These are phyloP conservation scores for Pristionchus fissidentatus DNA, from an alignment of 2,888 invertebrate genomes.

Conservation along the genomic window DNA sequence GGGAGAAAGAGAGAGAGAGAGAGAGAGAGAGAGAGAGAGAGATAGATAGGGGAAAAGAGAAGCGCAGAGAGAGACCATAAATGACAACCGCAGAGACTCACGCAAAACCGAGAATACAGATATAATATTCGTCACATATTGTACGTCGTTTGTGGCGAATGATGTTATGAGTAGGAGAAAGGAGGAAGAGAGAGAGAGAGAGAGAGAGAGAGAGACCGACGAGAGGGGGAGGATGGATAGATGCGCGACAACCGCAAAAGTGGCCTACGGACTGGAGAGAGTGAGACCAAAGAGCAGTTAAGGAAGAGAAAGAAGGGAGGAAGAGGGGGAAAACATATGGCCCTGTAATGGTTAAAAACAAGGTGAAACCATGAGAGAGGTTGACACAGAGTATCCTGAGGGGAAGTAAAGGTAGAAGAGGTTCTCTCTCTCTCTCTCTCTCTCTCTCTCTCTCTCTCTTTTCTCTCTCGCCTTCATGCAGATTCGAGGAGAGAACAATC, in stretches of 20 bases:
- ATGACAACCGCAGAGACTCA: constrained; percentile 19
- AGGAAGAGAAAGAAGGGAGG: not conserved
- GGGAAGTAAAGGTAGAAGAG: no score
- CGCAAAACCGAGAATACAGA: not conserved
- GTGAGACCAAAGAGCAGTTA: not conserved
- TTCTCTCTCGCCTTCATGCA: no score
- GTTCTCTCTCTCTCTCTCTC: no score
- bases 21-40: not conserved
- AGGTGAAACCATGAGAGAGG: not conserved
- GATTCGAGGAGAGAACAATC: no score
- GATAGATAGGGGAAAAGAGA: not conserved
- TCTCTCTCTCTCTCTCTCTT: no score
- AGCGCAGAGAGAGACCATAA: not conserved
- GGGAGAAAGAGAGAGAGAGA: not conserved
- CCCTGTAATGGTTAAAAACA: no score
- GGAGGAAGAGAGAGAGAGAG: not conserved
- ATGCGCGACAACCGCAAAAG: not conserved
- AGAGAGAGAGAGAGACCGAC: not conserved
- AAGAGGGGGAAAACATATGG: not conserved
- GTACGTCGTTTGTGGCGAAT: no score
- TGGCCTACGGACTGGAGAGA: not conserved
- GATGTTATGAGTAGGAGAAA: not conserved
- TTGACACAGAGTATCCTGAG: no score
- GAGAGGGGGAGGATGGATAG: not conserved
- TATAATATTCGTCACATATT: no score